Conservation (phyloP, 2,888 invertebrate genomes). For the Syritta pipiens region DNA sequence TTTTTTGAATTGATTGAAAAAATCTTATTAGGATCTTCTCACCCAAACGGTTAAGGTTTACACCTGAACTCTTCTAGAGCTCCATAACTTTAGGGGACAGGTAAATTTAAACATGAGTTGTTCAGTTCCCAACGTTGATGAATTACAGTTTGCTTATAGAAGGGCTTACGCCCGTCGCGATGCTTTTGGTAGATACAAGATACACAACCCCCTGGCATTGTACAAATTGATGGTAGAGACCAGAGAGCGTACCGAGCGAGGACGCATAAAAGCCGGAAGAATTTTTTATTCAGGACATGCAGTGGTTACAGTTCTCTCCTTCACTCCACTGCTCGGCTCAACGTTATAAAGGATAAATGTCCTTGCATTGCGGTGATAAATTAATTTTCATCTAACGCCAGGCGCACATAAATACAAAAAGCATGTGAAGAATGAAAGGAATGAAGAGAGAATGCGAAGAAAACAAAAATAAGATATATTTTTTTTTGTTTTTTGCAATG, state of each 20-base stretch:
- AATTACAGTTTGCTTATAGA: background rate
- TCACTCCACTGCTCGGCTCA: no score
- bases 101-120: constrained; percentile 4
- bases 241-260: no score
- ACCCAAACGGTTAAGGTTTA: no score
- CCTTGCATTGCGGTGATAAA: constrained; percentile 26
- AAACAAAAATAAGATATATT: no score
- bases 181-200: background rate
- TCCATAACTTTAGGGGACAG: no score
- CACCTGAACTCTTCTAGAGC: no score
- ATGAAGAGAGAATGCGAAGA: background rate
- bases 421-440: background rate
- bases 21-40: no score
- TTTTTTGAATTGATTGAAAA: no score
- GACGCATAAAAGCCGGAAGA: background rate
- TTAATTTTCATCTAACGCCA: constrained; percentile 30
- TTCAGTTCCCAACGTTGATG: constrained; percentile 6
- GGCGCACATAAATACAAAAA: constrained; percentile 1
- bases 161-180: no score
- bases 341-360: no score
- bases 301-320: background rate
- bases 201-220: background rate
- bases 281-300: background rate
- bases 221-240: background rate
- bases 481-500: no score